A percentile compares a stretch with the other conserved stretches of the same genome.
phyloP scores from a whole-genome alignment of 2,113 vertebrate species.

The Calonectris borealis region DNA sequence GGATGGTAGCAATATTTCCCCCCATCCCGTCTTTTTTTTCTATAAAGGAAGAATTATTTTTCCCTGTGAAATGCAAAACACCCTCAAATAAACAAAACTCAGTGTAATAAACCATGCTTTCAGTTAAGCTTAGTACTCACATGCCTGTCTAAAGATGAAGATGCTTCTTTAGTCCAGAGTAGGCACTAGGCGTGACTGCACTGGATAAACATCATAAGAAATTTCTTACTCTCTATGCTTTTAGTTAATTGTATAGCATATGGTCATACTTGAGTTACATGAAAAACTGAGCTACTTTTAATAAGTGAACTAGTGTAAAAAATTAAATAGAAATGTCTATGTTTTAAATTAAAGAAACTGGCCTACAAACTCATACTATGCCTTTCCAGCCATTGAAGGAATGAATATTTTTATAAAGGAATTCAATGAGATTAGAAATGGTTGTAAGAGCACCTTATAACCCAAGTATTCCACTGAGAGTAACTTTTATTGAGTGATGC shows the following conservation, averaged over 20 bases:
- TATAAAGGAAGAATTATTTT: neutral
- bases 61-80: neutral
- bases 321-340: neutral
- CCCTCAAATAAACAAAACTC: neutral
- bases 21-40: neutral
- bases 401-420: neutral
- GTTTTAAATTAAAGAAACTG: neutral
- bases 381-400: neutral
- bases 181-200: neutral
- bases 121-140: neutral
- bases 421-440: conserved; percentile 25
- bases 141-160: neutral
- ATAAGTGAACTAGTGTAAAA: neutral
- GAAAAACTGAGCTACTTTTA: neutral
- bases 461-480: neutral
- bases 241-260: neutral
- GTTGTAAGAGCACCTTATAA: conserved; percentile 10
- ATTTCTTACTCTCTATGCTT: neutral
- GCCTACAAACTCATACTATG: neutral
- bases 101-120: neutral
- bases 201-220: neutral
- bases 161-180: neutral
- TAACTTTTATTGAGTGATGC: conserved; percentile 35
- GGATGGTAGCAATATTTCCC: neutral
- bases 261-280: neutral